Evolutionary conservation across 2,797 vertebrate genomes (phyloP), one percentile per base, ranked within the genome.

Genomic region (Aldrovandia affinis): DNA sequence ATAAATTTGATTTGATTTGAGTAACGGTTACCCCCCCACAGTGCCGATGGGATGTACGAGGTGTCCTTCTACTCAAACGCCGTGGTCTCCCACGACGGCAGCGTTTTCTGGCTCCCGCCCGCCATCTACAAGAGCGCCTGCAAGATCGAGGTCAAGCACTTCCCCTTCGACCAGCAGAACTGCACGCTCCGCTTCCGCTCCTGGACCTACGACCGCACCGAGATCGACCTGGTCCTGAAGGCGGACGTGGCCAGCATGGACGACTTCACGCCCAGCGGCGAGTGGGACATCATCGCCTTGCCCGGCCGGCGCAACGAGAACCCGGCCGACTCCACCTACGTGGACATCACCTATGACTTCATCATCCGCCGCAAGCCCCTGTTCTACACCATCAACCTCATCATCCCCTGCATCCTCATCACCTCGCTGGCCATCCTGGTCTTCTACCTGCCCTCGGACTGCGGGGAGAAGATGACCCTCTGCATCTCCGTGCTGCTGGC

Each of bases 101-200:
- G 95, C 91, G 93, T 98, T 77, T 87, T 89, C 81, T 99, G 98
- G 98, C 87, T 99, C 78, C 98, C 98, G 8, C 98, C 98, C 0
- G 97, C 98, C 91, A 99, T 99, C 91, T 99, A 98, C 93, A 99
- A 98, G 92, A 99, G 98, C 0, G 96, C 98, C 89, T 99, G 98
- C 91, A 99, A 97, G 94, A 99, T 99, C 0, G 97, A 99, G 87
- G 98, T 99, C 68, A 98, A 96, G 84, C 97, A 99, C 86, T 99
- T 99, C 85, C 98, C 98, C 30, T 99, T 99, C 0, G 98, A 99
- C 91, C 97, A 97, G 89, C 98, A 99, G 89, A 99, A 99, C 91
- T 99, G 98, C 92, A 97, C 97, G 0, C 92, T 99, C 39, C 99
- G 98, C 86, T 99, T 99, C 89, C 96, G 98, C 28, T 99, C 98